phyloP scores from a whole-genome alignment of 2,797 vertebrate species.

The Phyllotis vaccarum region DNA sequence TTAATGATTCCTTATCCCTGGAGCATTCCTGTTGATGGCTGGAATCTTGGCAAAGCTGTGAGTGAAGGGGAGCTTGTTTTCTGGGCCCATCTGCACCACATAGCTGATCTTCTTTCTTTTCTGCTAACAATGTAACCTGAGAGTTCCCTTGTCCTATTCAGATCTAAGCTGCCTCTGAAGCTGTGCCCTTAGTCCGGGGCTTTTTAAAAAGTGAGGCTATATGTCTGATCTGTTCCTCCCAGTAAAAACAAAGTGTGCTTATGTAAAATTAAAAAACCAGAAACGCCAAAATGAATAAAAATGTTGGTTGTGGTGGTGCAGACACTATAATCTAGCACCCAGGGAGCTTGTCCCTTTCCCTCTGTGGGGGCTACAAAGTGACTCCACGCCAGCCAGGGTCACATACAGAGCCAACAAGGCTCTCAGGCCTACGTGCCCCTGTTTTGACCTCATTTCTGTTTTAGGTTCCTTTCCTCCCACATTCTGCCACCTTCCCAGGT shows the following conservation, averaged over 20 bases:
- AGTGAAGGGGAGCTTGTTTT: conserved; percentile 55
- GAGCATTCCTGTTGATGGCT: background rate
- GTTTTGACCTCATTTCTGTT: background rate
- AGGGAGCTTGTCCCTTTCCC: background rate
- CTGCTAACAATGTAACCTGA: background rate
- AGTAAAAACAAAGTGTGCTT: background rate
- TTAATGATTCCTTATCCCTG: conserved; percentile 47
- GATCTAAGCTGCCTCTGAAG: background rate
- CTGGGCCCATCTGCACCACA: background rate
- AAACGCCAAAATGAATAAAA: conserved; percentile 36
- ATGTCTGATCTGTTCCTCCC: conserved; percentile 33
- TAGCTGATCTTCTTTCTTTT: conserved; percentile 14
- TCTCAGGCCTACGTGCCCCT: background rate
- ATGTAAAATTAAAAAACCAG: background rate
- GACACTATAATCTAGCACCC: background rate
- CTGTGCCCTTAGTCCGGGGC: background rate
- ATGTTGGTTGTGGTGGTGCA: background rate
- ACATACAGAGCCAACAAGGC: background rate
- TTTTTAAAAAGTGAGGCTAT: background rate
- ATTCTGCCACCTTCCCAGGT: background rate
- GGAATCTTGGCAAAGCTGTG: conserved; percentile 59
- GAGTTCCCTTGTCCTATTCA: background rate
- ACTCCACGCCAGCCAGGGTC: background rate
- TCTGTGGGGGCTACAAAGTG: background rate
- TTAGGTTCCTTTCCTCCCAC: background rate